A percentile compares a stretch with the other conserved stretches of the same genome.
phyloP scores from a whole-genome alignment of 2,888 invertebrate genomes.

The Stenolophus ochropezus region DNA sequence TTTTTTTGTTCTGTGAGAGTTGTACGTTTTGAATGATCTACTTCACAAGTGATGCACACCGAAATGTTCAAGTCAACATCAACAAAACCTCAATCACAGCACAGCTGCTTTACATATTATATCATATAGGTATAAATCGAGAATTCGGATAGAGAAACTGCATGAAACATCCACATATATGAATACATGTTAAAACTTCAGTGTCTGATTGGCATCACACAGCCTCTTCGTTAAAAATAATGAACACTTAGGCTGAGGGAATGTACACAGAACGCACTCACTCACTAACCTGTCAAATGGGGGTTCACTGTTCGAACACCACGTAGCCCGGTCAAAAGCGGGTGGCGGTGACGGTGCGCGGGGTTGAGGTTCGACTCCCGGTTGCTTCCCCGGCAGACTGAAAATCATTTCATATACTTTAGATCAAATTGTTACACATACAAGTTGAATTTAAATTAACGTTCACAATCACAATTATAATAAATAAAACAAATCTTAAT shows the following conservation, averaged over 20 bases:
- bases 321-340: conserved; percentile 71
- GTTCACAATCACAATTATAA: background rate
- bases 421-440: background rate
- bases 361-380: conserved; percentile 68
- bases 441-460: background rate
- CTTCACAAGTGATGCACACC: conserved; percentile 55
- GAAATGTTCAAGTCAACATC: conserved; percentile 52
- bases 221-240: conserved; percentile 56
- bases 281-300: conserved; percentile 2
- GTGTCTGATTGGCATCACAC: conserved; percentile 34
- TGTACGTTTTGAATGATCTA: background rate
- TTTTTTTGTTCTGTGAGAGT: background rate
- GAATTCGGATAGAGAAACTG: conserved; percentile 61
- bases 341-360: conserved; percentile 72
- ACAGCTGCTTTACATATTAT: conserved; percentile 56
- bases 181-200: conserved; percentile 57
- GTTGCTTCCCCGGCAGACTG: conserved; percentile 70
- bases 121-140: conserved; percentile 55
- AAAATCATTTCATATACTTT: too few species aligned
- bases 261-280: conserved; percentile 43
- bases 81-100: conserved; percentile 56
- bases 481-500: background rate
- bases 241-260: conserved; percentile 58
- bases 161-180: conserved; percentile 59
- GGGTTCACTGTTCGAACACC: conserved; percentile 36